Base-by-base conservation (phyloP, 2,888 invertebrate genomes). In the Tenthredo notha region DNA sequence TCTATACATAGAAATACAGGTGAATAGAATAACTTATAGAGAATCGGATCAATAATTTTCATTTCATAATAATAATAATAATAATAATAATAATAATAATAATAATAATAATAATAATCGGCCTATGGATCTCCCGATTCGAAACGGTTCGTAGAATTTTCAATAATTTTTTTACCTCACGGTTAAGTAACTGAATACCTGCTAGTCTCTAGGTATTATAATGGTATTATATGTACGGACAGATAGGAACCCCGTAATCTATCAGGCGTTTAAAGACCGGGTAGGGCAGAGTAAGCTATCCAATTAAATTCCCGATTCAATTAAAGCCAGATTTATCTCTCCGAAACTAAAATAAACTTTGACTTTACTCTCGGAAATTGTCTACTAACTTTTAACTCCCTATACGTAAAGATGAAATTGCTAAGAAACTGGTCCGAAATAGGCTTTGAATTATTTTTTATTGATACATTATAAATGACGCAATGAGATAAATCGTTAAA, bases 221-320 rank as follows among this genome's bases (percentile, higher is more conserved):
- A 18, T 33, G 21, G 7, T 40, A 25, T 37, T 61, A 40, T 61
- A 21, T 37, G 21, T 12, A n/a, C 12, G 10, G 25, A 25, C 80
- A n/a, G 25, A n/a, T 2, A 33, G 80, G 29, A 67, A 7, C 29
- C 67, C 15, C 15, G 67, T 83, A 67, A 83, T 83, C 70, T 67
- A 67, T 83, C 43, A 47, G 47, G 18, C 47, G 29, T 47, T 83
- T 83, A 61, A 80, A 80, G 40, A 61, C 80, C 61, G 80, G 21
- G 40, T 50, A 10, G 29, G 83, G 37, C 40, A 18, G 40, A 61
- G 61, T 61, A 77, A 80, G 65, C 47, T 83, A 70, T 67, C 67
- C 50, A 83, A 83, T 83, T 83, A 83, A 47, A 83, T 67, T 47
- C 47, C 29, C n/a, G 83, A 47, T 83, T 83, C 67, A 67, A 83